Base-by-base conservation (phyloP, 2,797 vertebrate species). In the Neosilurus mollespiculum region DNA sequence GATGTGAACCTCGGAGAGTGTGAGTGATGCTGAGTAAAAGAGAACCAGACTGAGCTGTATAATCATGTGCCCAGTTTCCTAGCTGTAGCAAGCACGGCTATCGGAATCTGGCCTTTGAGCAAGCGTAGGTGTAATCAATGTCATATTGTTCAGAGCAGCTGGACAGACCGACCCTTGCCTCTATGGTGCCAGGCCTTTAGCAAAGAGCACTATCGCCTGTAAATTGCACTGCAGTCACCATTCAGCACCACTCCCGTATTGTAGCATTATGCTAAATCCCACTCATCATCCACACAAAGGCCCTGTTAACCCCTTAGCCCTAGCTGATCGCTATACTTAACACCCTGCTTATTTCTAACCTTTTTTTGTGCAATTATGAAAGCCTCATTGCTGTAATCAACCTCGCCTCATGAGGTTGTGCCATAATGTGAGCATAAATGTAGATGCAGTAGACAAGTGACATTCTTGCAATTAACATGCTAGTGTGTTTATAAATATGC, bases 121-220 rank as follows among this genome's bases (percentile, higher is more conserved):
- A 81, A 70, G 89, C 83, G 90, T 92, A 90, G 92, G 90, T 89
- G 92, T 94, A 95, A 95, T 95, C 95, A 95, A 81, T 86, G 82
- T 87, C 86, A 89, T 92, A 95, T 95, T 95, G 93, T 95, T 81
- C 87, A 24, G 87, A 93, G 90, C 92, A 90, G 93, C 89, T 89
- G 88, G 93, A 87, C 84, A 81, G 92, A 89, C 90, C 89, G 83
- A 81, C 89, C 89, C 81, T 51, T 66, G 66, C 83, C 72, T 83
- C 70, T 80, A 86, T 78, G 89, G 76, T 67, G 84, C 84, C 73
- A 7, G 58, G 80, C 81, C 86, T 85, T 87, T 84, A 66, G 81
- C 90, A 84, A 93, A 80, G 88, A 86, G 83, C 91, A 91, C 81
- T 56, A 84, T 86, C 22, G 9, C 77, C 77, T 83, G 66, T 67